A percentile compares a stretch with the other conserved stretches of the same genome.
Evolutionary conservation across 2,797 vertebrate genomes (phyloP).

Genomic region (Phylloscopus collybita): DNA sequence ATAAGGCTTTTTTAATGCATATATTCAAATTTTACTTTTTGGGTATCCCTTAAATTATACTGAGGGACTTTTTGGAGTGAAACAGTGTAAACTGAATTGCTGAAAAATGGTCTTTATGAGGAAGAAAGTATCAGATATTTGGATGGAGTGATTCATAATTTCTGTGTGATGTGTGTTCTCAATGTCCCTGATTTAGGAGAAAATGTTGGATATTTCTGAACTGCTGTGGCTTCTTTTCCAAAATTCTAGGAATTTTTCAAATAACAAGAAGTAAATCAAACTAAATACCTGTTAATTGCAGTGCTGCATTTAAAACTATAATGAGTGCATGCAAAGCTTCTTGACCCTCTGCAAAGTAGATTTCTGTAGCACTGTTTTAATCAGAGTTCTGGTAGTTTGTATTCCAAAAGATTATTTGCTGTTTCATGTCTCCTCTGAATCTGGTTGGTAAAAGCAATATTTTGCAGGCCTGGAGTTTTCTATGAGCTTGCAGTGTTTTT

Average conservation of each 20-base stretch:
- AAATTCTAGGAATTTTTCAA: not conserved
- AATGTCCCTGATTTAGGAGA: not conserved
- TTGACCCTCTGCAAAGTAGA: not conserved
- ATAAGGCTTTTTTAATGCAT: not conserved
- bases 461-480: not conserved
- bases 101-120: not conserved
- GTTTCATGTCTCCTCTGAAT: not conserved
- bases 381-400: not conserved
- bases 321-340: not conserved
- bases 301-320: not conserved
- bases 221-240: not conserved
- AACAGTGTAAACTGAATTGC: not conserved
- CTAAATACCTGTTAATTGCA: not conserved
- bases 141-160: not conserved
- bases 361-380: not conserved
- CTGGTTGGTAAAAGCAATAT: not conserved
- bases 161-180: not conserved
- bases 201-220: not conserved
- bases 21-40: not conserved
- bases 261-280: not conserved
- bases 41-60: not conserved
- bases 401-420: not conserved
- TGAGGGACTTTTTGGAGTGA: not conserved
- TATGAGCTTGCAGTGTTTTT: not conserved
- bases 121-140: not conserved